Conservation (phyloP, 2,888 invertebrate genomes). For the Hybos culiciformis region DNA sequence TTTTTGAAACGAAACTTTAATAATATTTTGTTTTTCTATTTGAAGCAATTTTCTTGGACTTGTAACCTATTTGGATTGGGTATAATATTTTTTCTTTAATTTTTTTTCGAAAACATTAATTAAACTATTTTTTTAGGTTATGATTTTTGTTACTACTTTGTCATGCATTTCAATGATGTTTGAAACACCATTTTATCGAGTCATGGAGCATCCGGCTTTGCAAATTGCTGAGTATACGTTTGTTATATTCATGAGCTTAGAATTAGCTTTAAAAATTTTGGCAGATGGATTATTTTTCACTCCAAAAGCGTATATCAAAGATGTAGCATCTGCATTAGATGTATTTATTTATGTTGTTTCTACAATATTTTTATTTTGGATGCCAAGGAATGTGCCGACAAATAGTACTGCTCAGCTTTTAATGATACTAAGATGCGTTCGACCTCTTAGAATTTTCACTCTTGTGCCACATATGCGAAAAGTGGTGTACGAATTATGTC, state of each 20-base stretch:
- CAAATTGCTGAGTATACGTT: slow-evolving; percentile 96
- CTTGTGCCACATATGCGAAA: slow-evolving; percentile 98
- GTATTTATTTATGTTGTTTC: slow-evolving; percentile 97
- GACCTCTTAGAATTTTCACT: slow-evolving; percentile 93
- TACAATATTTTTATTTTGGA: slow-evolving; percentile 90
- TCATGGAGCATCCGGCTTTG: slow-evolving; percentile 86
- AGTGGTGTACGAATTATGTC: slow-evolving; percentile 94
- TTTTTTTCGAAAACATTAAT: too few species aligned
- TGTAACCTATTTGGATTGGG: slow-evolving; percentile 98
- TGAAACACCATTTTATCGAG: slow-evolving; percentile 84
- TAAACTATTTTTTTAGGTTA: too few species aligned
- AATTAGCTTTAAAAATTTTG: slow-evolving; percentile 85
- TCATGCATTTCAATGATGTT: slow-evolving; percentile 99
- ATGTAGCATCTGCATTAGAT: slow-evolving; percentile 91
- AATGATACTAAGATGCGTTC: slow-evolving; percentile 91
- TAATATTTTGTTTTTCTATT: slow-evolving; percentile 3
- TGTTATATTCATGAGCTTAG: slow-evolving; percentile 95
- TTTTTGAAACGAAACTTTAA: not conserved
- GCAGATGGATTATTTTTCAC: slow-evolving; percentile 98
- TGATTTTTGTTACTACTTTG: slow-evolving; percentile 95
- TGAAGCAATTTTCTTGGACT: slow-evolving; percentile 87
- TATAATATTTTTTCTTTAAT: too few species aligned
- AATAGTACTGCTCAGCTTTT: slow-evolving; percentile 88
- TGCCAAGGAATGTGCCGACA: slow-evolving; percentile 77
- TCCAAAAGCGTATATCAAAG: slow-evolving; percentile 95